Percentiles rank a stretch among this genome's conserved stretches.
Conservation (phyloP, 1,140 invertebrate genomes). For the Camponotus pennsylvanicus region DNA sequence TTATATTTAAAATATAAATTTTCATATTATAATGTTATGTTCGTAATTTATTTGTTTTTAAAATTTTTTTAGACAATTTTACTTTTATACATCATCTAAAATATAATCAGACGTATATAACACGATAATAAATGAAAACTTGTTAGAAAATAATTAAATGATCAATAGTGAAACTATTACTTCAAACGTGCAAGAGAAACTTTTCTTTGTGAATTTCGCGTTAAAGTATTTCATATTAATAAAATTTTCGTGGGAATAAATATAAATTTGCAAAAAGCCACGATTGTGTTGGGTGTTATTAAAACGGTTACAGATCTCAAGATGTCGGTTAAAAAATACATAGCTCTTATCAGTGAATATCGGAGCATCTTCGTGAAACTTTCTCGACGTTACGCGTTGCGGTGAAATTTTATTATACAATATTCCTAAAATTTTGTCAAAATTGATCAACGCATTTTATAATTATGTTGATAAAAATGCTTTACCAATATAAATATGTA, state of each 20-base stretch:
- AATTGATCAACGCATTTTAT: neutral
- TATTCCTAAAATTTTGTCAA: neutral
- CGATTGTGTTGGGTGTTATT: neutral
- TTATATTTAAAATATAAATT: neutral
- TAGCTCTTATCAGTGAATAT: neutral
- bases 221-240: neutral
- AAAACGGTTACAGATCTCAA: neutral
- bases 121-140: neutral
- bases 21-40: neutral
- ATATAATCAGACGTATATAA: neutral
- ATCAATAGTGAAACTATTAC: neutral
- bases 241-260: neutral
- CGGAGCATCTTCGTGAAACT: neutral
- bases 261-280: neutral
- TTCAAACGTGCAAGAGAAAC: neutral
- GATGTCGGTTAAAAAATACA: slow-evolving; percentile 3
- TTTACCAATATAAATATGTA: neutral
- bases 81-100: neutral
- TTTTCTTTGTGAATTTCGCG: neutral
- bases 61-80: neutral
- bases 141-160: neutral
- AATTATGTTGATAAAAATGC: neutral
- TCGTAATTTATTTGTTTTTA: neutral
- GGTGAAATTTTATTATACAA: neutral
- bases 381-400: neutral